Conservation (phyloP, 2,888 invertebrate genomes). For the Ormia ochracea region DNA sequence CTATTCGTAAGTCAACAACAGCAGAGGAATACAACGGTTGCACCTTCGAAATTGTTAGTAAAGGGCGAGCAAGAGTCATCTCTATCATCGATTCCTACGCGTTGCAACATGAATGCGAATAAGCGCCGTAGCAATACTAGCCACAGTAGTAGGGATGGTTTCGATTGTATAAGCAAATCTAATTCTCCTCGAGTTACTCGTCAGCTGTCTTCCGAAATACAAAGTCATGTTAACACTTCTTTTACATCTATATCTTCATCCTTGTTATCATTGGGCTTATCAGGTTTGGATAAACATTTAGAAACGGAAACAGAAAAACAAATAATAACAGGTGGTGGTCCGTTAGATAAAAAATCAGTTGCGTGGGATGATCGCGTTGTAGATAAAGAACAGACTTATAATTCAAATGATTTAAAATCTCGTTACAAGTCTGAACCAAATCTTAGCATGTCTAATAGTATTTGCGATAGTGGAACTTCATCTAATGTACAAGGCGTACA, state of each 20-base stretch:
- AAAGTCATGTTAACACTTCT: constrained; percentile 41
- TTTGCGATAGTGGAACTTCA: constrained; percentile 65
- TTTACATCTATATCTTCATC: constrained; percentile 28
- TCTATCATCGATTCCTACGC: constrained; percentile 52
- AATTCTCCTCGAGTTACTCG: constrained; percentile 73
- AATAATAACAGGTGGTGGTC: constrained; percentile 55
- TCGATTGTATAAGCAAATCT: constrained; percentile 52
- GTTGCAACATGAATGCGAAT: neutral
- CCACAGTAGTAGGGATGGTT: constrained; percentile 63
- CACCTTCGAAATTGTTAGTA: neutral
- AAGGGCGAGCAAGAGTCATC: constrained; percentile 43
- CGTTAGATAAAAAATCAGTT: constrained; percentile 66
- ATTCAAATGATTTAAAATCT: constrained; percentile 67
- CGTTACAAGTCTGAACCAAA: constrained; percentile 76
- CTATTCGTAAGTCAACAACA: constrained; percentile 64
- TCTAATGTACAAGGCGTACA: neutral
- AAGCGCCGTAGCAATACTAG: constrained; percentile 18
- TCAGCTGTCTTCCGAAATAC: constrained; percentile 69
- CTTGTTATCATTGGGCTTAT: constrained; percentile 10
- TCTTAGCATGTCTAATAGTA: constrained; percentile 66
- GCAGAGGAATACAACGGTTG: neutral
- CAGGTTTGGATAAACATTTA: constrained; percentile 25
- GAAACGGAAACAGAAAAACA: constrained; percentile 68
- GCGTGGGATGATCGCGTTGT: constrained; percentile 69
- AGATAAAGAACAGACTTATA: constrained; percentile 67